Evolutionary conservation across 2,888 invertebrate species (phyloP), one percentile per base, ranked within the genome.

Genomic region (Drosophila testacea): DNA sequence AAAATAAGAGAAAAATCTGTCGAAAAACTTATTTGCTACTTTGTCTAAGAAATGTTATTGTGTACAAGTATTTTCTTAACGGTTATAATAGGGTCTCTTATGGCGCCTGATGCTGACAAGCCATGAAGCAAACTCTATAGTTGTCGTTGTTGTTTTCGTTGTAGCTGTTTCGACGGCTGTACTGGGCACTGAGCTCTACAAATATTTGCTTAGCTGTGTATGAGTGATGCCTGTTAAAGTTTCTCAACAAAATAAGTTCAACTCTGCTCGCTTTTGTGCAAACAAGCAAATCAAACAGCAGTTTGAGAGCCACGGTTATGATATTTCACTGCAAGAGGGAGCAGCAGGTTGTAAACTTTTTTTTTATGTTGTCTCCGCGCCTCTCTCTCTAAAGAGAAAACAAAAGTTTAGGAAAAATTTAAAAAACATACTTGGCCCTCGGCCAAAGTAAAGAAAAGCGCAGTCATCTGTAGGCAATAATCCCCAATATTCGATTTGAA

Each of bases 201-300:
- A 88, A 84, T 88, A 86, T 84, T 84, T 77, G 79, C 56, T 79
- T 84, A 86, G 87, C 89, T 84, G 89, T 86, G 61, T 67, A 59
- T 61, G 75, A 74, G 61, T 64, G 70, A 74, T 63, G 79, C 63
- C 65, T 63, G 83, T 79, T 85, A 80, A 74, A 88, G 86, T 88
- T 83, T 65, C 78, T 56, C 73, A 55, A 68, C 67, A 70, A 74
- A 79, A 74, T 76, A 75, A 62, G 74, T 76, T 76, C 57, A 78
- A 47, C 76, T 71, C 71, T 64, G 69, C 64, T 70, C 69, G 69
- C 80, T 88, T 73, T 77, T 69, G 69, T 68, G 67, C 83, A 83
- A 82, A 83, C 83, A 88, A 50, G 44, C 70, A 87, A 70, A 69
- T 79, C 76, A 81, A 88, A 88, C 68, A 85, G 54, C 66, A 67